These are phyloP conservation scores for Drosophila conformis DNA, from an alignment of 2,888 invertebrate genomes.

Conservation along the genomic window DNA sequence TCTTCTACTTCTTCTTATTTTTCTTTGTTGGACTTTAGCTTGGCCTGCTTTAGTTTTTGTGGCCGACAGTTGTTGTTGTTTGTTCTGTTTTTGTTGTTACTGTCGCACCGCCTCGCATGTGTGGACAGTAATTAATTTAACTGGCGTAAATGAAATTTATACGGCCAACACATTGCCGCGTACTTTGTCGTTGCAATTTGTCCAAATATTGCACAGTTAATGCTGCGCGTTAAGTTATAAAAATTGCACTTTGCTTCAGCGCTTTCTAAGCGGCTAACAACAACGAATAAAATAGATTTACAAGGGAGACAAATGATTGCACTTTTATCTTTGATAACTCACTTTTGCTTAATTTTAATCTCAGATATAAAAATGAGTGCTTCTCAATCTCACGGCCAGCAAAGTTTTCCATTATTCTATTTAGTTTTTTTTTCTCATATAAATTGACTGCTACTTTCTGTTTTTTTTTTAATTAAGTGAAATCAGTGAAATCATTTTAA, in stretches of 20 bases:
- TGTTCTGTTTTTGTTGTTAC: slow-evolving; percentile 2
- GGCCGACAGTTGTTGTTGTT: slow-evolving; percentile 44
- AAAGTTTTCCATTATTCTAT: slow-evolving; percentile 2
- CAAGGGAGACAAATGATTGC: neutral
- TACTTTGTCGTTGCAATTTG: slow-evolving; percentile 58
- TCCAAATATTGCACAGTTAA: slow-evolving; percentile 44
- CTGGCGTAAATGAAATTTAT: slow-evolving; percentile 76
- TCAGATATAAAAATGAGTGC: neutral
- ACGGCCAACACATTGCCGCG: slow-evolving; percentile 69
- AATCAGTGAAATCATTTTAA: slow-evolving; percentile 40
- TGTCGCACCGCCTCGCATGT: slow-evolving; percentile 58
- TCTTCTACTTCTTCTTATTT: slow-evolving; percentile 21
- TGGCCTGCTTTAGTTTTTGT: slow-evolving; percentile 76
- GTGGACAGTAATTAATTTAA: slow-evolving; percentile 80
- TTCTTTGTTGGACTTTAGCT: slow-evolving; percentile 59
- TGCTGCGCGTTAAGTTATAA: slow-evolving; percentile 12
- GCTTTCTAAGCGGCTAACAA: slow-evolving; percentile 7
- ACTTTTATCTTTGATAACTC: neutral
- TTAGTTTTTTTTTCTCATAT: neutral
- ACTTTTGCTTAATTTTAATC: neutral
- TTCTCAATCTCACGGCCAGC: too few species aligned
- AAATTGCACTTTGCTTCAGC: slow-evolving; percentile 5
- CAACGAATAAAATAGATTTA: neutral
- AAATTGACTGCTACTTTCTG: neutral
- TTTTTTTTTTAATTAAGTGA: slow-evolving; percentile 26